phyloP scores from a whole-genome alignment of 2,113 vertebrate genomes.

The Bombycilla garrulus region DNA sequence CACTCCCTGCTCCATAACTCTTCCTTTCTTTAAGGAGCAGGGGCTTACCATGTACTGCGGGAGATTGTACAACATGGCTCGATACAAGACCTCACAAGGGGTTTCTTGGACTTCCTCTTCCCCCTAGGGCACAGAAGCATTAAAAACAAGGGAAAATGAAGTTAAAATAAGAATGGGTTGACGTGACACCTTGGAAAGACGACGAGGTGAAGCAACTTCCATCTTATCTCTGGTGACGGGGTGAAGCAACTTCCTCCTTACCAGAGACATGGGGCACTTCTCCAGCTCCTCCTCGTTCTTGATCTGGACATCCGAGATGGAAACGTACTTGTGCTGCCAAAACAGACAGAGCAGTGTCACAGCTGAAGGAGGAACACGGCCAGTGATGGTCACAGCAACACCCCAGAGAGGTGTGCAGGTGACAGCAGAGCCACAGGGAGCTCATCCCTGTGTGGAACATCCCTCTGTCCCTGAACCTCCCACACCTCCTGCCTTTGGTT shows the following conservation, averaged over 20 bases:
- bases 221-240: not conserved
- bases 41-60: constrained; percentile 94
- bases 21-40: fast-evolving
- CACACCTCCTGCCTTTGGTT: not conserved
- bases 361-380: not conserved
- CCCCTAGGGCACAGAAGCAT: constrained; percentile 73
- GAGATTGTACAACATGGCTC: constrained; percentile 90
- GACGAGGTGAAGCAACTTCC: not conserved
- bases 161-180: not conserved
- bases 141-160: not conserved
- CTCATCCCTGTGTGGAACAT: not conserved
- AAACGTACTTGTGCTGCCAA: constrained; percentile 92
- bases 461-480: not conserved
- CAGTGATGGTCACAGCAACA: fast-evolving
- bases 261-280: constrained; percentile 93
- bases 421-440: not conserved
- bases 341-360: not conserved
- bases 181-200: not conserved
- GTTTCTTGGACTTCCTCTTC: constrained; percentile 93
- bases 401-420: not conserved
- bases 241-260: constrained; percentile 63
- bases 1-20: not conserved
- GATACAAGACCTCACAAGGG: constrained; percentile 86
- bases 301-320: constrained; percentile 93
- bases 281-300: constrained; percentile 91